These are phyloP conservation scores for Microplitis deprimator DNA, from an alignment of 2,888 invertebrate species.

Conservation along the genomic window DNA sequence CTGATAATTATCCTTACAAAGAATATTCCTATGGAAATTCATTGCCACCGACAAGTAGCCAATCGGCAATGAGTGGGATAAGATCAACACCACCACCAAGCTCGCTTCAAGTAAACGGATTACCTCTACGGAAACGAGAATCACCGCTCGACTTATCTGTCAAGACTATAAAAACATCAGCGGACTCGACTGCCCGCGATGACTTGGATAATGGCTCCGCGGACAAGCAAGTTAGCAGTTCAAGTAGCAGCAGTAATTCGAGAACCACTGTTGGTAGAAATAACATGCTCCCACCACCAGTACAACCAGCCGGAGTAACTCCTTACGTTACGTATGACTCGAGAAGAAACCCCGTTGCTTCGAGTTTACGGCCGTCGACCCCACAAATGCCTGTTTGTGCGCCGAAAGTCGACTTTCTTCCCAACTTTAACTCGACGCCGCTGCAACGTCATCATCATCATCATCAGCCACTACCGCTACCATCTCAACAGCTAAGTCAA, in stretches of 20 bases:
- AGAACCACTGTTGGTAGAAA: constrained; percentile 27
- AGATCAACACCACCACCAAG: constrained; percentile 50
- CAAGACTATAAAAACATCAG: constrained; percentile 89
- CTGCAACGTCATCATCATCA: constrained; percentile 53
- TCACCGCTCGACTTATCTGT: constrained; percentile 91
- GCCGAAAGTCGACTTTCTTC: constrained; percentile 85
- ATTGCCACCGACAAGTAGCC: constrained; percentile 22
- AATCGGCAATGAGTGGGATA: constrained; percentile 48
- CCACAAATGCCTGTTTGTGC: constrained; percentile 71
- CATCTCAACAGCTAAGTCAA: constrained; percentile 44
- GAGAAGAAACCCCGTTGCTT: constrained; percentile 50
- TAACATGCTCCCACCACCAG: constrained; percentile 57
- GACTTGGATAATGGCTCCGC: constrained; percentile 72
- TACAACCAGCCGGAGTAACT: constrained; percentile 60
- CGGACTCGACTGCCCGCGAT: constrained; percentile 87
- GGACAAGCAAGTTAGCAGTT: constrained; percentile 57
- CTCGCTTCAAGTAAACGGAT: constrained; percentile 58
- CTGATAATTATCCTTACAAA: constrained; percentile 58
- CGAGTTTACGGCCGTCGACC: constrained; percentile 50
- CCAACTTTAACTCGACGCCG: constrained; percentile 77
- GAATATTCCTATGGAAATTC: constrained; percentile 58
- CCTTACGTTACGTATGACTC: constrained; percentile 54
- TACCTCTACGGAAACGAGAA: constrained; percentile 75
- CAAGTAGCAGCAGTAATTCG: constrained; percentile 50
- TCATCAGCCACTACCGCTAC: neutral